Evolutionary conservation across 2,113 vertebrate genomes (phyloP), one percentile per base, ranked within the genome.

Genomic region (Atractosteus spatula): DNA sequence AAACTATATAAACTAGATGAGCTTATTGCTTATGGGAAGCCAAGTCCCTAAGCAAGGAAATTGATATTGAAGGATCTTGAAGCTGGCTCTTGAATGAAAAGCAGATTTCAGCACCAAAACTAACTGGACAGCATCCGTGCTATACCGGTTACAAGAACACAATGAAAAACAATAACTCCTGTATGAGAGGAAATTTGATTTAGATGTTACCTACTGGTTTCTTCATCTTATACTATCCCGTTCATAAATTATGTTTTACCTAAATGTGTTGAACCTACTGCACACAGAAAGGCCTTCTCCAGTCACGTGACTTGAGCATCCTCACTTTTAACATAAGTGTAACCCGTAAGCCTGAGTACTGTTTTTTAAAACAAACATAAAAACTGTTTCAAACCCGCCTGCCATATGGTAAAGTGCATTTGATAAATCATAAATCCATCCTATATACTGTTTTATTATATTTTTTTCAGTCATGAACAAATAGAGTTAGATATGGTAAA

Each of bases 401-500:
- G 89, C 89, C 91, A 93, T 91, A 91, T 94, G 92, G 92, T 91
- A 87, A 90, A 89, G 91, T 90, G 86, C 88, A 90, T 91, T 91
- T 92, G 86, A 88, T 92, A 84, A 90, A 91, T 85, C 92, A 87
- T 92, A 91, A 90, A 91, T 87, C 90, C 86, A 86, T 89, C 87
- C 84, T 79, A 78, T 74, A 71, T 74, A 80, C 73, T 84, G 75
- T 86, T 94, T 94, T 94, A 93, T 91, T 92, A 89, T 91, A 88
- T 90, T 90, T 89, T 86, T 88, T 88, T 86, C 76, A 85, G 88
- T 80, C 82, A 79, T 92, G 90, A 92, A 88, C 90, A 94, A 95
- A 94, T 88, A 92, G 78, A 85, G 82, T 82, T 77, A 59, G 73
- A 67, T 82, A 73, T 76, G 80, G 80, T 59, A 82, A 81, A 82